Percentiles rank a stretch among this genome's conserved stretches.
These are phyloP conservation scores for Aleiodes testaceus DNA, from an alignment of 2,888 invertebrate genomes.

Conservation along the genomic window DNA sequence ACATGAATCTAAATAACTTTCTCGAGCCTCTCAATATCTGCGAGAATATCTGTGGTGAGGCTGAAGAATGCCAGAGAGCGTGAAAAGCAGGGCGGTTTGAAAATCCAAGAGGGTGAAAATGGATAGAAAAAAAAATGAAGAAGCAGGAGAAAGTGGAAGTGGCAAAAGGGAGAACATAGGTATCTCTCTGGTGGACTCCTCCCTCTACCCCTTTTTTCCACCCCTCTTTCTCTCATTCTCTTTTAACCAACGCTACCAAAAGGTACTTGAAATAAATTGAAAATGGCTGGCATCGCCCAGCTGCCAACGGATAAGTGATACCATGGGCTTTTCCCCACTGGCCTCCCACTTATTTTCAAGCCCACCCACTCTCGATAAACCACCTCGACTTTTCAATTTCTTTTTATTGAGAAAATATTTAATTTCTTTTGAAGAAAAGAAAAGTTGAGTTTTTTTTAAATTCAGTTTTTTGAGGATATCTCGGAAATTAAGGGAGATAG, in stretches of 20 bases:
- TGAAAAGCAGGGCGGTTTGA: conserved; percentile 7
- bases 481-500: too few species aligned
- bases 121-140: neutral
- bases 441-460: too few species aligned
- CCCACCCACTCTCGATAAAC: conserved; percentile 17
- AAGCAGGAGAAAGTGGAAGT: neutral
- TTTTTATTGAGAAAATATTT: too few species aligned
- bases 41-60: conserved; percentile 14
- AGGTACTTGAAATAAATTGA: conserved; percentile 71
- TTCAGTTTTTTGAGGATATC: too few species aligned
- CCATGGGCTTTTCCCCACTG: conserved; percentile 14
- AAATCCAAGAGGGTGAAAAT: conserved; percentile 19
- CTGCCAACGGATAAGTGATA: conserved; percentile 38
- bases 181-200: conserved; percentile 55
- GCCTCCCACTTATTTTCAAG: neutral
- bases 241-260: conserved; percentile 59
- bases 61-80: conserved; percentile 28
- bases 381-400: too few species aligned
- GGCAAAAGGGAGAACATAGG: conserved; percentile 47
- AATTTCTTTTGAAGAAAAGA: too few species aligned
- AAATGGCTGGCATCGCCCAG: conserved; percentile 63
- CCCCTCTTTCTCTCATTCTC: conserved; percentile 59
- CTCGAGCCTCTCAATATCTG: neutral
- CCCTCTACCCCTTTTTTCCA: neutral
- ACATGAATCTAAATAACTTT: conserved; percentile 6